Percentiles rank a stretch among this genome's conserved stretches.
phyloP scores from a whole-genome alignment of 1,140 invertebrate species.

The Macrobrachium rosenbergii region DNA sequence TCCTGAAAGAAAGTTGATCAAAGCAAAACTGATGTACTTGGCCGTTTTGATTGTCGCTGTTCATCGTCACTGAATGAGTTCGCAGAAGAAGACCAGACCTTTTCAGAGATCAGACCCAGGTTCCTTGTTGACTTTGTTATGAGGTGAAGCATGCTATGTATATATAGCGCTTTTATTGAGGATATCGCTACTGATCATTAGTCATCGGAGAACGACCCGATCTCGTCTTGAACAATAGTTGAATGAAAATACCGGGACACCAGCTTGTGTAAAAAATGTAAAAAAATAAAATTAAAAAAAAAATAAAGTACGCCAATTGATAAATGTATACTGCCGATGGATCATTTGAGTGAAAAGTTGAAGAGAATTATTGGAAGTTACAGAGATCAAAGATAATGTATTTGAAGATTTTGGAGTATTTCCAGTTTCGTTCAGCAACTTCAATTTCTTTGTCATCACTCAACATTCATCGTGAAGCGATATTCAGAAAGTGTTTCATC shows the following conservation, averaged over 20 bases:
- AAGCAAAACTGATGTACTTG: not conserved
- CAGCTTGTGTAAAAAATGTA: conserved; percentile 45
- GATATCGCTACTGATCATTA: conserved; percentile 23
- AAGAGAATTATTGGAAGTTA: conserved; percentile 25
- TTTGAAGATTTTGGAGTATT: too few relatives aligned
- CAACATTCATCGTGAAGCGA: not conserved
- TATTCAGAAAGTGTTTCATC: not conserved
- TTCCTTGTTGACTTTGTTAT: conserved; percentile 51
- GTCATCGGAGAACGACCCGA: not conserved
- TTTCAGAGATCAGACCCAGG: conserved; percentile 38
- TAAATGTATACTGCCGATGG: conserved; percentile 25
- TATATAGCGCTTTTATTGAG: conserved; percentile 20
- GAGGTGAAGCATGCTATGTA: conserved; percentile 38
- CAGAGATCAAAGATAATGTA: not conserved
- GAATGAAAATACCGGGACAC: conserved; percentile 50
- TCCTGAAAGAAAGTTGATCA: not conserved
- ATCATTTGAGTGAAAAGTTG: conserved; percentile 45
- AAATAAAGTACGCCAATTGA: too few relatives aligned
- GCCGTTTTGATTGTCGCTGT: not conserved
- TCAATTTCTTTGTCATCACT: not conserved
- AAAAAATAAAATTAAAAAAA: not conserved
- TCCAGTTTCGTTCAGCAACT: too few relatives aligned
- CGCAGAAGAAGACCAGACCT: not conserved
- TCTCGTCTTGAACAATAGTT: not conserved
- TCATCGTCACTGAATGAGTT: too few relatives aligned